Percentiles rank a stretch among this genome's conserved stretches.
phyloP scores from a whole-genome alignment of 1,140 invertebrate genomes.

The Aphidius ervi region DNA sequence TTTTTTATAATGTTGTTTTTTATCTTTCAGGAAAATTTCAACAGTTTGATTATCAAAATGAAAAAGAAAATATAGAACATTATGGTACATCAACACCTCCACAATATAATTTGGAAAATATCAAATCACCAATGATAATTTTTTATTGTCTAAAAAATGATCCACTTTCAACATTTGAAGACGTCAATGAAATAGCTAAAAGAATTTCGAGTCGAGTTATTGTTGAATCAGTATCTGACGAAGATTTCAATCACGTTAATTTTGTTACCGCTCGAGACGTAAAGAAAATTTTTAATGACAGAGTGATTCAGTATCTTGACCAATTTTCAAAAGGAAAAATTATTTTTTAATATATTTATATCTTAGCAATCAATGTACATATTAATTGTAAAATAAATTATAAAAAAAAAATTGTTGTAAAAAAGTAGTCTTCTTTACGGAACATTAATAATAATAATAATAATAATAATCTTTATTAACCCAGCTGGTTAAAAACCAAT shows the following conservation, averaged over 20 bases:
- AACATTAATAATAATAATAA: too few relatives aligned
- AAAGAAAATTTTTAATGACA: background rate
- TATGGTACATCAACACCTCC: background rate
- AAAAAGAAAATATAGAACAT: background rate
- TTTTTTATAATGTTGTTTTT: background rate
- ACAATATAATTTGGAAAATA: constrained; percentile 5
- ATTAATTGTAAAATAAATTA: too few relatives aligned
- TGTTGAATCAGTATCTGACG: background rate
- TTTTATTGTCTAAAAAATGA: constrained; percentile 2
- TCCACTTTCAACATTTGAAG: constrained; percentile 2
- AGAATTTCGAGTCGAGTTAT: background rate
- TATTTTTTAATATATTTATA: too few relatives aligned
- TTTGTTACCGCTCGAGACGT: background rate
- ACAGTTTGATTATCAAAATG: background rate
- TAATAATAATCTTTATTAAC: too few relatives aligned
- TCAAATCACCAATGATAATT: constrained; percentile 1
- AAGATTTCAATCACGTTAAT: constrained; percentile 6
- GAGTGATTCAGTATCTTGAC: too few relatives aligned
- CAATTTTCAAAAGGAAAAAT: too few relatives aligned
- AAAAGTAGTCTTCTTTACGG: too few relatives aligned
- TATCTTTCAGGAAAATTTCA: background rate
- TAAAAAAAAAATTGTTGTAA: too few relatives aligned
- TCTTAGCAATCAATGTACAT: too few relatives aligned
- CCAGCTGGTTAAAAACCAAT: too few relatives aligned
- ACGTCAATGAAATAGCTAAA: background rate